A percentile compares a stretch with the other conserved stretches of the same genome.
phyloP scores from a whole-genome alignment of 2,113 vertebrate species.

The Panurus biarmicus region DNA sequence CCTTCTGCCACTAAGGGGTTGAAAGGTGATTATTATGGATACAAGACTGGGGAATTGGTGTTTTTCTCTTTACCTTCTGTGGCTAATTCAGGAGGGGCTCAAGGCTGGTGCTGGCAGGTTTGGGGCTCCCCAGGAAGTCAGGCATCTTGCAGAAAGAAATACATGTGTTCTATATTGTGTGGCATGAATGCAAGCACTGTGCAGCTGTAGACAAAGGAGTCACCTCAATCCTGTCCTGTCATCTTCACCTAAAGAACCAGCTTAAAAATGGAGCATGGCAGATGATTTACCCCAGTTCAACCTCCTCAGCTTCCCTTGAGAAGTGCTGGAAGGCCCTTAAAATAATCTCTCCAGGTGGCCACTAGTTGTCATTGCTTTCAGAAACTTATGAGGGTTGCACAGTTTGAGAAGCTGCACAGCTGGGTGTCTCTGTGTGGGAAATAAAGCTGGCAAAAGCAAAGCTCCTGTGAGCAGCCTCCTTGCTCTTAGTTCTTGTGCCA shows the following conservation, averaged over 20 bases:
- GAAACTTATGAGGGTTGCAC: accelerated
- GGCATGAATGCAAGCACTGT: background rate
- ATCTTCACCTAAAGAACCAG: background rate
- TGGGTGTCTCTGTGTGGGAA: background rate
- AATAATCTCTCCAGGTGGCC: background rate
- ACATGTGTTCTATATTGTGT: background rate
- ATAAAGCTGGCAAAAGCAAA: background rate
- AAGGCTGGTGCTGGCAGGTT: background rate
- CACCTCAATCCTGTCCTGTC: background rate
- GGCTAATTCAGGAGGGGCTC: background rate
- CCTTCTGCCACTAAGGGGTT: background rate
- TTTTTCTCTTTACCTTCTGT: background rate
- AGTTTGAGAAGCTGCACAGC: background rate
- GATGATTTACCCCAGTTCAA: background rate
- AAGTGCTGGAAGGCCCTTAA: background rate
- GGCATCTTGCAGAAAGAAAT: background rate
- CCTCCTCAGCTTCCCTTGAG: background rate
- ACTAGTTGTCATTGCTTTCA: background rate
- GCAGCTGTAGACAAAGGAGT: background rate
- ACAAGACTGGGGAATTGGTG: background rate
- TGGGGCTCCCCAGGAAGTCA: background rate
- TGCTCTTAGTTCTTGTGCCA: background rate
- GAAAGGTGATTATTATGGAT: background rate
- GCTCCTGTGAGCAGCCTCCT: background rate
- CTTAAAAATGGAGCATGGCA: background rate